phyloP scores from a whole-genome alignment of 2,888 invertebrate genomes.

The Zele albiditarsus region DNA sequence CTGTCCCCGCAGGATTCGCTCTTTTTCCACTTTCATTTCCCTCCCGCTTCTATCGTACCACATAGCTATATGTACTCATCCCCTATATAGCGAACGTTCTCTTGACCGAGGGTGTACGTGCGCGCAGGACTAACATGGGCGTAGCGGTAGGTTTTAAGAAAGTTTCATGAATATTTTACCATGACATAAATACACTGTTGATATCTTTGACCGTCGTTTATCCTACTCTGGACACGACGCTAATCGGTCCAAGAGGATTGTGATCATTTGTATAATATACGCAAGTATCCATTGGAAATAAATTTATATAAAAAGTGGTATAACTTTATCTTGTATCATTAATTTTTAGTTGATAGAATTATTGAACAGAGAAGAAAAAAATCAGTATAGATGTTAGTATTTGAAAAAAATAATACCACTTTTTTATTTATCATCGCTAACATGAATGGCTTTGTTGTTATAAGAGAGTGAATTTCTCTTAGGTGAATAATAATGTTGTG shows the following conservation, averaged over 20 bases:
- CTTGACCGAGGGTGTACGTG: slow-evolving; percentile 29
- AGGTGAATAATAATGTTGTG: slow-evolving; percentile 13
- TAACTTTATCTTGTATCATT: neutral
- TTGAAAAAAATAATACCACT: neutral
- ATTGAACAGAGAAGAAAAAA: neutral
- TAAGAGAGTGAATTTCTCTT: slow-evolving; percentile 19
- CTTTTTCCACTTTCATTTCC: slow-evolving; percentile 7
- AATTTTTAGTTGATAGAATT: neutral
- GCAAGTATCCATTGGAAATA: too few relatives aligned
- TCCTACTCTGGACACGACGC: slow-evolving; percentile 24
- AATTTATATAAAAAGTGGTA: neutral
- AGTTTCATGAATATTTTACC: slow-evolving; percentile 53
- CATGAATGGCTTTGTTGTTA: neutral
- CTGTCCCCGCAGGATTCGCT: slow-evolving; percentile 7
- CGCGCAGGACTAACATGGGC: slow-evolving; percentile 55
- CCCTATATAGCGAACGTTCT: neutral
- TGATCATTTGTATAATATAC: slow-evolving; percentile 1
- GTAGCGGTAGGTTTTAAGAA: slow-evolving; percentile 55
- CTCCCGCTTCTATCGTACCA: neutral
- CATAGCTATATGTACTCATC: neutral
- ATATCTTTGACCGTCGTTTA: slow-evolving; percentile 23
- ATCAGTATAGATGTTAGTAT: neutral
- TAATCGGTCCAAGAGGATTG: slow-evolving; percentile 34
- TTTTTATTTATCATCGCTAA: neutral
- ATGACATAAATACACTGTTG: slow-evolving; percentile 29